Base-by-base conservation (phyloP, 2,888 invertebrate species). In the Mesochorus sp. region DNA sequence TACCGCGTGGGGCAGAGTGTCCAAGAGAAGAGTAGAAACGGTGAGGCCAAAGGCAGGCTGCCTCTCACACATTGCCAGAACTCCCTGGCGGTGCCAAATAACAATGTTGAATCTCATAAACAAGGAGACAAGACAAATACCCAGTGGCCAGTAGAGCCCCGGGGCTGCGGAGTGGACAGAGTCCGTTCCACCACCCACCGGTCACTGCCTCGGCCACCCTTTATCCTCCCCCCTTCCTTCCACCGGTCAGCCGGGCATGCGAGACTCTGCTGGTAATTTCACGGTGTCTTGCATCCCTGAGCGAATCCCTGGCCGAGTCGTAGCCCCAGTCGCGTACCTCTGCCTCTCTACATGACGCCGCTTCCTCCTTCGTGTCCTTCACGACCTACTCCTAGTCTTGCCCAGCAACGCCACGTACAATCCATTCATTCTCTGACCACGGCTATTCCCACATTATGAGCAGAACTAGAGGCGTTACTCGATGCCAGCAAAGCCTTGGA, bases 251-350 rank as follows among this genome's bases (percentile, higher is more conserved):
- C 81, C 81, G 80, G 87, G 88, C 86, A 88, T 88, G 90, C 89
- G 90, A 87, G 88, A 88, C 90, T 91, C 92, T 91, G 89, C 88
- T 91, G 91, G 92, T 92, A 93, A 93, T 92, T 93, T 93, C 92
- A 93, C 93, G 93, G 92, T 92, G 92, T 92, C 92, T 92, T 92
- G 92, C 92, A 92, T 91, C 92, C 88, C 91, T 92, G 92, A 92
- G 91, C 91, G 90, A 86, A 86, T 88, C 88, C 85, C 85, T 84
- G 83, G 83, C 79, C 70, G 67, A 72, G 74, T 66, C 74, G 66
- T 70, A 66, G 67, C 73, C 76, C 70, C 78, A 72, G 71, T 66
- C 76, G 55, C 53, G 68, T 49, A 68, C 71, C 76, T 51, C 71
- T 51, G 55, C n/a, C 59, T 42, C 71, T 51, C 37, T 51, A 8